Percentiles rank a stretch among this genome's conserved stretches.
Conservation (phyloP, 2,797 vertebrate species). For the Mareca strepera region DNA sequence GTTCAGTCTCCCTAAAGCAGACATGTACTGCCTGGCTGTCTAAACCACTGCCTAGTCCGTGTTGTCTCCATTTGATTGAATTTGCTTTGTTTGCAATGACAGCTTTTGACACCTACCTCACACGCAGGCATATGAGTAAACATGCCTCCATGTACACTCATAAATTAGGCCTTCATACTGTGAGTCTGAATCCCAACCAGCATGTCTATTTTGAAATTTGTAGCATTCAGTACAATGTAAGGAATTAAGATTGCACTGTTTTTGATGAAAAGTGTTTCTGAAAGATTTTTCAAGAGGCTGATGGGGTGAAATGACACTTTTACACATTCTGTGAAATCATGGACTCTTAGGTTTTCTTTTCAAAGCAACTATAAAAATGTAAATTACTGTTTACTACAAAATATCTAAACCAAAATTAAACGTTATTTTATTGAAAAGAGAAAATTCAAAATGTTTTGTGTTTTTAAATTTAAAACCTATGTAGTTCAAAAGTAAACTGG, state of each 20-base stretch:
- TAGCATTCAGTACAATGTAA: neutral
- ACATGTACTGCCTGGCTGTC: neutral
- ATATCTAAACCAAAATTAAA: neutral
- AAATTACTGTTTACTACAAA: neutral
- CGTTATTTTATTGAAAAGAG: neutral
- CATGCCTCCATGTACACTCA: rapidly evolving
- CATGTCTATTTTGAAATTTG: neutral
- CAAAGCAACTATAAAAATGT: neutral
- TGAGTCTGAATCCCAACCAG: neutral
- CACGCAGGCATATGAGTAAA: neutral
- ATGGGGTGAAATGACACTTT: neutral
- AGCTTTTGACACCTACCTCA: neutral
- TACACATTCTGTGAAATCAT: neutral
- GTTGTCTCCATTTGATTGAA: neutral
- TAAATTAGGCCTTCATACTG: neutral
- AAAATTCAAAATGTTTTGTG: neutral
- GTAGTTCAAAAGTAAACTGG: neutral
- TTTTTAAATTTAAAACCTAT: neutral
- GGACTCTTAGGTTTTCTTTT: neutral
- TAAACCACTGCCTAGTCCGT: neutral
- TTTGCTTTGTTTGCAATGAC: neutral
- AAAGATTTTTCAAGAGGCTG: neutral
- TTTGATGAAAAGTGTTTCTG: neutral
- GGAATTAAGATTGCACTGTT: neutral
- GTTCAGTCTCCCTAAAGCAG: neutral